These are phyloP conservation scores for Eucera pruinosa DNA, from an alignment of 2,888 invertebrate species.

Conservation along the genomic window DNA sequence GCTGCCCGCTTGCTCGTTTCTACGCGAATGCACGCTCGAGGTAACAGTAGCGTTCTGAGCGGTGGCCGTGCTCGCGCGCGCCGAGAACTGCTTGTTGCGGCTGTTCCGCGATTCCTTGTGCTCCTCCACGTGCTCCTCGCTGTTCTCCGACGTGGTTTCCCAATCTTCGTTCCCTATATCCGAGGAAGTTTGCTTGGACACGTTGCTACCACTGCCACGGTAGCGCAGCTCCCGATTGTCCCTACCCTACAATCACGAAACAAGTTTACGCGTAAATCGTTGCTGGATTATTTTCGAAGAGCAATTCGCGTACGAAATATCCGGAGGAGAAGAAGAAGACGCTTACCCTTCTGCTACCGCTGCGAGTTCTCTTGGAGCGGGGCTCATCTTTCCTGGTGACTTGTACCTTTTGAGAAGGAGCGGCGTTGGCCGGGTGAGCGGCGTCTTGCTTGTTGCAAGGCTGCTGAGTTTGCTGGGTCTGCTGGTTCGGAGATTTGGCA, in stretches of 20 bases:
- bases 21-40: slow-evolving; percentile 70
- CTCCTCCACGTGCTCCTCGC: slow-evolving; percentile 86
- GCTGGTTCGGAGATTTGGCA: slow-evolving; percentile 78
- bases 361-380: slow-evolving; percentile 79
- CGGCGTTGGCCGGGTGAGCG: slow-evolving; percentile 66
- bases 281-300: too few relatives aligned
- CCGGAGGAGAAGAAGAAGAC: too few relatives aligned
- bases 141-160: slow-evolving; percentile 94
- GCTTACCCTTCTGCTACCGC: slow-evolving; percentile 79
- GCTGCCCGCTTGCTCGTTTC: slow-evolving; percentile 73
- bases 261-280: slow-evolving; percentile 1
- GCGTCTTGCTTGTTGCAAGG: slow-evolving; percentile 68
- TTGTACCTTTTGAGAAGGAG: slow-evolving; percentile 69
- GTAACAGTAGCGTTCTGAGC: slow-evolving; percentile 62
- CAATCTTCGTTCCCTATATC: slow-evolving; percentile 88
- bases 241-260: slow-evolving; percentile 75
- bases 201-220: slow-evolving; percentile 72
- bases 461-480: slow-evolving; percentile 67
- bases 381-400: slow-evolving; percentile 77
- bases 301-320: too few relatives aligned
- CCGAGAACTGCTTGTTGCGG: slow-evolving; percentile 77
- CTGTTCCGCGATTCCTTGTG: slow-evolving; percentile 78
- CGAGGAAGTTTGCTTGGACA: slow-evolving; percentile 79
- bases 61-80: slow-evolving; percentile 61
- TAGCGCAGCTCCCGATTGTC: slow-evolving; percentile 78